Evolutionary conservation across 2,797 vertebrate species (phyloP), one percentile per base, ranked within the genome.

Genomic region (Sus cebifrons): DNA sequence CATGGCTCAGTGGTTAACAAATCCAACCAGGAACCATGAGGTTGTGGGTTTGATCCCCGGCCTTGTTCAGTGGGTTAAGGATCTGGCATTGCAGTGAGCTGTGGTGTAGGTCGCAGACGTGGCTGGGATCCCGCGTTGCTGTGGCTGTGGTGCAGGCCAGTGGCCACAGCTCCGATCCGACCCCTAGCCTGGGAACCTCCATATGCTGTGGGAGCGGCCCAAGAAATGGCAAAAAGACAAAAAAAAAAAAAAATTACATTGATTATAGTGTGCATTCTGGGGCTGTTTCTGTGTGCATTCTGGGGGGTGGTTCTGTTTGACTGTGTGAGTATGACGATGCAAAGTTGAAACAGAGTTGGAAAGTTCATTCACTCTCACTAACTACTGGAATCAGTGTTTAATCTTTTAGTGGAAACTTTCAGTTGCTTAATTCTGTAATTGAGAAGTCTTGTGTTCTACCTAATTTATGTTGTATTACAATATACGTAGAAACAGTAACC

Each of bases 381-480:
- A 98, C 98, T 98, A 98, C 98, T 99, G 98, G 98, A 99, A 98
- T 98, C 98, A 98, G 97, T 98, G 98, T 98, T 98, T 98, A 97
- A 98, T 98, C 98, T 98, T 97, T 95, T 96, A 98, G 98, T 98
- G 98, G 97, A 98, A 98, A 97, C 92, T 98, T 98, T 98, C 97
- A 98, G 96, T 98, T 98, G 98, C 98, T 98, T 98, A 98, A 93
- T 97, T 98, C 95, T 97, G 93, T 98, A 95, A 90, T 90, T 91
- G 96, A 98, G 75, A 32, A 68, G 67, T 96, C 95, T 98, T 98
- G 98, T 98, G 98, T 99, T 98, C 98, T 98, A 98, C 98, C 98
- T 98, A 98, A 98, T 98, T 98, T 99, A 98, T 98, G 98, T 99
- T 99, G 98, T 99, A 98, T 98, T 98, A 98, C 98, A 98, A 98